phyloP scores from a whole-genome alignment of 2,797 vertebrate genomes.

The Diplodus puntazzo region DNA sequence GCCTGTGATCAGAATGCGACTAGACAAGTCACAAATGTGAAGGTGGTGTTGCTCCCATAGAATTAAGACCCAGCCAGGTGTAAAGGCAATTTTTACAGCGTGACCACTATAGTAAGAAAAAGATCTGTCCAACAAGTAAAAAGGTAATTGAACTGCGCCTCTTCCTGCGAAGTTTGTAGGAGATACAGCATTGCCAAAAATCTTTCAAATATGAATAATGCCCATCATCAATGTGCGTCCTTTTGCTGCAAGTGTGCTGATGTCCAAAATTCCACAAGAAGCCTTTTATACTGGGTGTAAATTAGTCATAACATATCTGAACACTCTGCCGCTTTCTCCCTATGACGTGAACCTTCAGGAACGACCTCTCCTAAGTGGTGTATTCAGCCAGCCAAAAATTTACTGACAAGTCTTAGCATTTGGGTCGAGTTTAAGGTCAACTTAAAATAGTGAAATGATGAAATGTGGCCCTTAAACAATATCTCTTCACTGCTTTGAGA shows the following conservation, averaged over 20 bases:
- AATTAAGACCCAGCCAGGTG: neutral
- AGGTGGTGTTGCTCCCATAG: too few species aligned
- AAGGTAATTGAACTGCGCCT: neutral
- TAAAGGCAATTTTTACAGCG: neutral
- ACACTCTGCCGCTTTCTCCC: neutral
- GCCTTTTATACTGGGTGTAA: neutral
- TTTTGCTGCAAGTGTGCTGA: neutral
- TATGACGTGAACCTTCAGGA: neutral
- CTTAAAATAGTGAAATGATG: neutral
- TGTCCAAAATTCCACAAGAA: too few species aligned
- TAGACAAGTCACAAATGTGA: too few species aligned
- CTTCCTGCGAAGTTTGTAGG: neutral
- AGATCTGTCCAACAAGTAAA: neutral
- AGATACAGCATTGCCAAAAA: neutral
- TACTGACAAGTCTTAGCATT: neutral
- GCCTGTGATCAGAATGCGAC: neutral
- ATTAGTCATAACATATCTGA: neutral
- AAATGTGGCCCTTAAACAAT: neutral
- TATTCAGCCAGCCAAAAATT: neutral
- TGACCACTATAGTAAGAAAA: neutral
- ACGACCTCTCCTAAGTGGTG: neutral
- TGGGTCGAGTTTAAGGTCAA: neutral
- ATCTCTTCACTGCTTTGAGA: neutral
- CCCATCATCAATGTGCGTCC: too few species aligned
- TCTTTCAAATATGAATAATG: too few species aligned